Evolutionary conservation across 1,140 invertebrate species (phyloP), one percentile per base, ranked within the genome.

Genomic region (Sminthurinus signatus): DNA sequence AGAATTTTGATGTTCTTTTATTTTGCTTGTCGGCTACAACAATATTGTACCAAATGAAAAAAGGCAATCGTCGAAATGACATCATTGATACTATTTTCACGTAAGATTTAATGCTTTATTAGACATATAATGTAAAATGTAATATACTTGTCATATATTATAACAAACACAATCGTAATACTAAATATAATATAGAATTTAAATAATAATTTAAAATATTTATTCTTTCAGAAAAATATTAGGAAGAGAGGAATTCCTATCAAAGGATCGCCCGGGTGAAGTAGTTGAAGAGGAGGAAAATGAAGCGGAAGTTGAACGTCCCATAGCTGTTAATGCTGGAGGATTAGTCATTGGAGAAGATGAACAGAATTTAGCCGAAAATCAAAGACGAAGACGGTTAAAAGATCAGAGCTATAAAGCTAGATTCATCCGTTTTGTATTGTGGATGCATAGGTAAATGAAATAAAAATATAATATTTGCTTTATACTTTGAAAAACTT

Each of bases 381-480:
- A 43, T 57, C 44, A 31, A 14, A 21, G 25, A 10, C 25, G 54
- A 63, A 29, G 44, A 44, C n/a, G 54, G 44, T 39, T 36, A 15
- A 31, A 50, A 23, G 67, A 72, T 29, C 67, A 69, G 51, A 72
- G 52, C 42, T 72, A 72, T 23, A 25, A 64, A 23, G 55, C 58
- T 1, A n/a, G 70, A 51, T 69, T 72, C 43, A 59, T 72, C 55
- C 28, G 65, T 19, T 72, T 72, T 44, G 70, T 72, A 17, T 46
- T 72, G 19, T 72, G 70, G 70, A 67, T 72, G 61, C 67, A 72
- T 48, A 48, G n/a, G n/a, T n/a, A n/a, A n/a, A n/a, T n/a, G n/a
- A n/a, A n/a, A n/a, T n/a, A n/a, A n/a, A n/a, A n/a, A n/a, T n/a
- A n/a, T n/a, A n/a, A n/a, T n/a, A n/a, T n/a, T n/a, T n/a, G n/a